A percentile compares a stretch with the other conserved stretches of the same genome.
phyloP scores from a whole-genome alignment of 2,888 invertebrate genomes.

The Venusia cambrica region DNA sequence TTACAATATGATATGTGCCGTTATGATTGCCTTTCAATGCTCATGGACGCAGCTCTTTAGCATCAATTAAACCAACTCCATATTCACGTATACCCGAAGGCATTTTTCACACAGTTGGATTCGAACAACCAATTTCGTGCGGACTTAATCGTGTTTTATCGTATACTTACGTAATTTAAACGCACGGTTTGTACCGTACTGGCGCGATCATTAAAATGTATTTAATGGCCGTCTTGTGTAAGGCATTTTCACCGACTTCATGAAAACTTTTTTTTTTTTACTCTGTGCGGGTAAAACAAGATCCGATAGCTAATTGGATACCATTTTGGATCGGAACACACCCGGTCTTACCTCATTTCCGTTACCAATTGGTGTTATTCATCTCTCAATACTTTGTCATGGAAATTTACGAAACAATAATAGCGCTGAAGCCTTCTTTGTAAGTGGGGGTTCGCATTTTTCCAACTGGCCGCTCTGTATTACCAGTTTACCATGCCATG shows the following conservation, averaged over 20 bases:
- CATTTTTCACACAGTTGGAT: conserved; percentile 39
- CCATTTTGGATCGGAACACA: conserved; percentile 65
- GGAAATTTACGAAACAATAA: conserved; percentile 36
- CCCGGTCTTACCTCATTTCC: conserved; percentile 48
- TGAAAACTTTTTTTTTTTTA: conserved; percentile 45
- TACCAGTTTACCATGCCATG: too few relatives aligned
- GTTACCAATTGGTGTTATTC: conserved; percentile 46
- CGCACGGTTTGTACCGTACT: conserved; percentile 40
- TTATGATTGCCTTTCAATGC: conserved; percentile 11
- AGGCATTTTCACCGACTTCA: conserved; percentile 50
- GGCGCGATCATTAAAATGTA: conserved; percentile 50
- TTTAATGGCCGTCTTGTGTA: conserved; percentile 54
- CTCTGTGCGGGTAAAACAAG: conserved; percentile 52
- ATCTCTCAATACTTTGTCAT: conserved; percentile 50
- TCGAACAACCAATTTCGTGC: conserved; percentile 34
- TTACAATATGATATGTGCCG: conserved; percentile 6
- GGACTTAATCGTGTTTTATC: conserved; percentile 43
- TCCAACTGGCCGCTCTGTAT: conserved; percentile 22
- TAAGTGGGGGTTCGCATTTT: conserved; percentile 26
- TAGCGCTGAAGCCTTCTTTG: conserved; percentile 15
- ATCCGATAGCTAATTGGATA: conserved; percentile 71
- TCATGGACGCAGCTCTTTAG: conserved; percentile 5
- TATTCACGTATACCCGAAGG: conserved; percentile 25
- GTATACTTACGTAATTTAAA: conserved; percentile 52
- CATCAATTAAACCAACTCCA: conserved; percentile 15